phyloP scores from a whole-genome alignment of 2,888 invertebrate species.

The Tricholauxania praeusta region DNA sequence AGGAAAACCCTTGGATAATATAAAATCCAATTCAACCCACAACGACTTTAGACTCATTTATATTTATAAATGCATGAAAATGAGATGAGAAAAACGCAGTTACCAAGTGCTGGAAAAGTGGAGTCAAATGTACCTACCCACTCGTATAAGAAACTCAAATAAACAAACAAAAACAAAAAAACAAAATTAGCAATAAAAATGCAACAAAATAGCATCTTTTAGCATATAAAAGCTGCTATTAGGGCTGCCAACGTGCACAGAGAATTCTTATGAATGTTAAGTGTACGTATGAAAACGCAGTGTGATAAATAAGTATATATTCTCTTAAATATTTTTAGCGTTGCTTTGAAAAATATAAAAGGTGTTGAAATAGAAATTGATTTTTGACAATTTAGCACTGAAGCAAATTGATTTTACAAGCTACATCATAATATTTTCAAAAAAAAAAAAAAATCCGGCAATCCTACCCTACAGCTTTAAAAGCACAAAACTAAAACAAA shows the following conservation, averaged over 20 bases:
- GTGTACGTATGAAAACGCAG: background rate
- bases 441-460: too few relatives aligned
- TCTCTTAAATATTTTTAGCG: too few relatives aligned
- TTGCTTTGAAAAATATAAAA: too few relatives aligned
- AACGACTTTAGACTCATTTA: conserved; percentile 58
- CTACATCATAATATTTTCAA: too few relatives aligned
- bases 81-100: conserved; percentile 3
- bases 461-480: too few relatives aligned
- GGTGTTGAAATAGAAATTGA: too few relatives aligned
- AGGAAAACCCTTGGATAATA: conserved; percentile 5
- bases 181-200: conserved; percentile 16
- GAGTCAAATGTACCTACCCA: background rate
- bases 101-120: too few relatives aligned
- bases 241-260: background rate
- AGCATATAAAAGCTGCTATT: background rate
- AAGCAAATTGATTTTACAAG: too few relatives aligned
- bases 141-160: background rate
- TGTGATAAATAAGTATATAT: background rate
- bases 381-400: too few relatives aligned
- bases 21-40: conserved; percentile 20
- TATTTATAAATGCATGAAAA: conserved; percentile 65
- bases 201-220: background rate
- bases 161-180: background rate
- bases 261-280: background rate
- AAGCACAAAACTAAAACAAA: too few relatives aligned